phyloP scores from a whole-genome alignment of 1,140 invertebrate genomes.

The Zaprionus capensis region DNA sequence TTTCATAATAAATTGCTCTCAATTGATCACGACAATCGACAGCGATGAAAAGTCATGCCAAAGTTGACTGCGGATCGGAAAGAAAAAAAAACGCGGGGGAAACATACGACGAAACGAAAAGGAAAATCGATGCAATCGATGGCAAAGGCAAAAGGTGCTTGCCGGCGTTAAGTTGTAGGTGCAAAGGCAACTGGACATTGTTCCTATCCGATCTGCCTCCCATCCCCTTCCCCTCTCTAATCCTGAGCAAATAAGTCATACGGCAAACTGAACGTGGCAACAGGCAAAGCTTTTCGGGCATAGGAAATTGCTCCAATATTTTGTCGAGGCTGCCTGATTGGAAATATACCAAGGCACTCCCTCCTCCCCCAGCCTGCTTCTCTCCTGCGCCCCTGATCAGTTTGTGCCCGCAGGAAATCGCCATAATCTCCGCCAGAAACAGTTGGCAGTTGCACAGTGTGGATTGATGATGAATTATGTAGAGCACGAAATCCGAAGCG shows the following conservation, averaged over 20 bases:
- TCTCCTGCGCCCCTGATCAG: conserved; percentile 13
- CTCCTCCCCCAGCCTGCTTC: background rate
- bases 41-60: conserved; percentile 84
- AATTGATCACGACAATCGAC: conserved; percentile 85
- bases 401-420: conserved; percentile 62
- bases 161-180: conserved; percentile 78
- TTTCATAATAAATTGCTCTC: conserved; percentile 85
- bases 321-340: conserved; percentile 66
- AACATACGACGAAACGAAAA: conserved; percentile 66
- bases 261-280: conserved; percentile 45
- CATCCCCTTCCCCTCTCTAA: conserved; percentile 11
- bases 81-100: conserved; percentile 29
- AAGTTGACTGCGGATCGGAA: conserved; percentile 70
- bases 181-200: conserved; percentile 67
- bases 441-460: conserved; percentile 60
- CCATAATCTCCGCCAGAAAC: conserved; percentile 36
- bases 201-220: conserved; percentile 4
- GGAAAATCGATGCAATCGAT: background rate
- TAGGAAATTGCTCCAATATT: conserved; percentile 82
- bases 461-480: conserved; percentile 84
- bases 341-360: conserved; percentile 46
- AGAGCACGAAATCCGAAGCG: conserved; percentile 82
- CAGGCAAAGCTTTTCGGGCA: conserved; percentile 47
- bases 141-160: conserved; percentile 56
- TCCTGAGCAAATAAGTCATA: conserved; percentile 73